Evolutionary conservation across 2,113 vertebrate species (phyloP), one percentile per base, ranked within the genome.

Genomic region (Alligator sinensis): DNA sequence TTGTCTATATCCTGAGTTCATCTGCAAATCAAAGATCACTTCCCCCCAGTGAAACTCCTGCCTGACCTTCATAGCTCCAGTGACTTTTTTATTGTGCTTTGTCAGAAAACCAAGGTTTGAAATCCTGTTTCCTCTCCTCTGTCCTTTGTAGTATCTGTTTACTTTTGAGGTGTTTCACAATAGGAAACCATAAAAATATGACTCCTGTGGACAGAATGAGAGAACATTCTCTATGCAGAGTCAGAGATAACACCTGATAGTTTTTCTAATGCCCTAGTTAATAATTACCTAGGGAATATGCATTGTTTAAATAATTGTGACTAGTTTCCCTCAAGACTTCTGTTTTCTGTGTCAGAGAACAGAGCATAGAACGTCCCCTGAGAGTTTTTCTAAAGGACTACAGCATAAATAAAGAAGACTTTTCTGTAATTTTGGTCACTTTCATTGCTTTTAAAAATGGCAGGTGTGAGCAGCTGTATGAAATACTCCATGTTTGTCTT

Each of bases 401-500:
- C 34, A 62, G 61, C 27, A 22, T 19, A 86, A 64, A 9, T 58
- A 87, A 70, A 24, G 70, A 60, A 28, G 12, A 47, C 91, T 90
- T 86, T 93, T 80, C 86, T 80, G 5, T 4, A 28, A 55, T 16
- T 74, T 55, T 82, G 0, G 0, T 19, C 93, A 89, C 80, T 86
- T 7, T n/a, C 24, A 66, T 38, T 38, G 47, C 87, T 94, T 74
- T 85, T 70, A 57, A 93, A 96, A 96, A 99, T 99, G 99, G 98
- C 98, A 64, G 97, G 97, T 80, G 99, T 99, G 88, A 99, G 96
- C 85, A 90, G 85, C 19, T 99, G 98, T 91, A 38, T 99, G 96
- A 99, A 99, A 85, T 98, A 98, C 83, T 97, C 98, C 11, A 98
- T 99, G 95, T 99, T 99, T 96, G 9, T 98, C 97, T 99, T 99